Evolutionary conservation across 2,797 vertebrate species (phyloP).

Genomic region (Scleropages formosus): DNA sequence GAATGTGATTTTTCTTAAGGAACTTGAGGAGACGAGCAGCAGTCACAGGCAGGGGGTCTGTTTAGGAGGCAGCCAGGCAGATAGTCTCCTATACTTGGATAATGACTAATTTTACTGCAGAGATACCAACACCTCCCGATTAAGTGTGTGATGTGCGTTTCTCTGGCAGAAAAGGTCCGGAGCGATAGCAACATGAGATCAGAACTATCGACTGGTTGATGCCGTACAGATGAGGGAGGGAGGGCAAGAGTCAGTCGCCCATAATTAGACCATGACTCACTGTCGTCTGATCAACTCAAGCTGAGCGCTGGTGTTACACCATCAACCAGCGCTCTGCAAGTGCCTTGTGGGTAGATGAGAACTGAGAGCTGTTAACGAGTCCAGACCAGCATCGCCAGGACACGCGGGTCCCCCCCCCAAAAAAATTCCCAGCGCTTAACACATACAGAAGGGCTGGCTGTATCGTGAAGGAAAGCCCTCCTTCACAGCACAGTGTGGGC

Average conservation of each 20-base stretch:
- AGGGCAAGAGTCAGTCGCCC: not conserved
- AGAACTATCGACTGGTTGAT: not conserved
- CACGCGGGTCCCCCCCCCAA: not conserved
- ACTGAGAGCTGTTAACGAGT: not conserved
- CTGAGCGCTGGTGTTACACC: not conserved
- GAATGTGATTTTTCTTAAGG: slow-evolving; percentile 1
- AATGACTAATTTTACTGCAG: not conserved
- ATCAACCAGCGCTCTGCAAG: not conserved
- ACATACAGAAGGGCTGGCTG: not conserved
- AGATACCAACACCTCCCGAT: not conserved
- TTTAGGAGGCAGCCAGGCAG: not conserved
- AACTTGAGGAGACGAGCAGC: not conserved
- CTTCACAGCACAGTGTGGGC: not conserved
- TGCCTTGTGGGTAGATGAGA: not conserved
- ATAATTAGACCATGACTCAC: too few species aligned
- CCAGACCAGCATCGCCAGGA: not conserved
- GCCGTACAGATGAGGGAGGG: not conserved
- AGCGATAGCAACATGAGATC: not conserved
- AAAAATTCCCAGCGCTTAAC: not conserved
- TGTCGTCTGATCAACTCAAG: not conserved
- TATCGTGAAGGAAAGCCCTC: not conserved
- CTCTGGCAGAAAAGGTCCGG: not conserved
- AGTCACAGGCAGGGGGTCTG: not conserved
- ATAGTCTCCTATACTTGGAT: not conserved
- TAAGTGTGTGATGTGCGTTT: not conserved